A percentile compares a stretch with the other conserved stretches of the same genome.
Conservation (phyloP, 1,140 invertebrate genomes). For the Aphis gossypii region DNA sequence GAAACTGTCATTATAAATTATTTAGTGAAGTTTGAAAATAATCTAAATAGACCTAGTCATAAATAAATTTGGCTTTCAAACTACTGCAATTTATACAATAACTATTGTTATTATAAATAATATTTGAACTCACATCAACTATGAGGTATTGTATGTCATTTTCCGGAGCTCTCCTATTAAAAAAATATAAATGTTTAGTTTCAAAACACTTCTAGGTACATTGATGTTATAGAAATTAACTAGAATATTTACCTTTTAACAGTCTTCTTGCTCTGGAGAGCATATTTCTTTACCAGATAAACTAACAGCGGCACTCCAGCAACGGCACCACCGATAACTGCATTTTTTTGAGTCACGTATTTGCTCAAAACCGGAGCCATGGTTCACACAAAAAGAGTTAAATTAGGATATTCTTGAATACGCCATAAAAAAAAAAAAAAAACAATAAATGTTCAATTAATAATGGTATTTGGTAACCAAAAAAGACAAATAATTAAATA, state of each 20-base stretch:
- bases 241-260: neutral
- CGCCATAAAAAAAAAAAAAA: neutral
- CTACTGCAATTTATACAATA: neutral
- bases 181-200: neutral
- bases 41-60: neutral
- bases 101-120: neutral
- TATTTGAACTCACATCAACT: conserved; percentile 52
- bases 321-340: conserved; percentile 28
- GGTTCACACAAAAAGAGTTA: neutral
- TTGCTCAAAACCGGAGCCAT: conserved; percentile 45
- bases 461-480: neutral
- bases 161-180: conserved; percentile 26
- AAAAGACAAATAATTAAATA: neutral
- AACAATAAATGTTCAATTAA: neutral
- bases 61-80: neutral
- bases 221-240: neutral
- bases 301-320: conserved; percentile 22
- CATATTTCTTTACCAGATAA: conserved; percentile 38
- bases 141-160: conserved; percentile 51
- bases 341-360: conserved; percentile 39
- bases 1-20: neutral
- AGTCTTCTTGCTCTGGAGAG: neutral
- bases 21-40: neutral
- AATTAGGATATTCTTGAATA: neutral
- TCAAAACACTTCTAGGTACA: neutral